A percentile compares a stretch with the other conserved stretches of the same genome.
These are phyloP conservation scores for Lepidocolaptes lacrymiger DNA, from an alignment of 2,797 vertebrate species.

Conservation along the genomic window DNA sequence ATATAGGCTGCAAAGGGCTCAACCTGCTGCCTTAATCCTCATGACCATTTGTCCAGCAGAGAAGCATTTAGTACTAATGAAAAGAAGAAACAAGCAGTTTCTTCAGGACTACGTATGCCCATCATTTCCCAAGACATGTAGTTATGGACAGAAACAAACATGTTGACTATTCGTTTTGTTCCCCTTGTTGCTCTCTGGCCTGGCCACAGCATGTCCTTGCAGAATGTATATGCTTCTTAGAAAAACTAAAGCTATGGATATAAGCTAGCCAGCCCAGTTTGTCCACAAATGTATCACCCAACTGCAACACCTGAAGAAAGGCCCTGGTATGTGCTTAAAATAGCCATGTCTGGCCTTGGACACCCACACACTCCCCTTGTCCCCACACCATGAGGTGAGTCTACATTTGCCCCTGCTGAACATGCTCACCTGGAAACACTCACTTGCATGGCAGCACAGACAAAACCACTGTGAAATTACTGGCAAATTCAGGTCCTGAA, in stretches of 20 bases:
- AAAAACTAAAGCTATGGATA: neutral
- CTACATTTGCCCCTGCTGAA: rapidly evolving
- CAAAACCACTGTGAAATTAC: neutral
- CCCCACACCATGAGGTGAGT: neutral
- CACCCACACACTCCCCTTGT: rapidly evolving
- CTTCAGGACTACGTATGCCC: neutral
- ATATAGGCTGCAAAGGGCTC: neutral
- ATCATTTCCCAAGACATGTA: rapidly evolving
- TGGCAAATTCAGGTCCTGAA: neutral
- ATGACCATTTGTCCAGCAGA: neutral
- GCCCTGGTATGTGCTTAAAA: neutral
- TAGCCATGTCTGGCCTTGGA: rapidly evolving
- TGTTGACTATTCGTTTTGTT: neutral
- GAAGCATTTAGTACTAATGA: neutral
- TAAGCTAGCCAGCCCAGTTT: rapidly evolving
- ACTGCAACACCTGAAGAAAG: neutral
- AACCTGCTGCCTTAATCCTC: neutral
- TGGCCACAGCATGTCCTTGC: rapidly evolving
- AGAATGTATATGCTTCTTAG: neutral
- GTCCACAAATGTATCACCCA: neutral
- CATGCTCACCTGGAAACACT: neutral
- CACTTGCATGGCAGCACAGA: neutral
- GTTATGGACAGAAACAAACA: neutral
- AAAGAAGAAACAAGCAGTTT: neutral
- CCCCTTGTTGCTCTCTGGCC: neutral